phyloP scores from a whole-genome alignment of 2,113 vertebrate genomes.

The Lophotis ruficrista region DNA sequence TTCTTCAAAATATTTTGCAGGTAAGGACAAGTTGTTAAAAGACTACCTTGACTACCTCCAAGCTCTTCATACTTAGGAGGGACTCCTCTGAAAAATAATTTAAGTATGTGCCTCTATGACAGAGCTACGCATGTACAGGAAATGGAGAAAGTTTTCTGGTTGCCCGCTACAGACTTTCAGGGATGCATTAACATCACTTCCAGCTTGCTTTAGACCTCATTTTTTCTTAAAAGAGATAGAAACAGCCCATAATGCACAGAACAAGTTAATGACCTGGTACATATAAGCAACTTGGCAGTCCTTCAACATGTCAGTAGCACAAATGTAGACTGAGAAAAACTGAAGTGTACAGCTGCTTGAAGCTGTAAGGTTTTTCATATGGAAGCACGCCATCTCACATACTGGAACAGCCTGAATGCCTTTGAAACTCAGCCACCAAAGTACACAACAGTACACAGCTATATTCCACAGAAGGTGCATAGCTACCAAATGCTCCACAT shows the following conservation, averaged over 20 bases:
- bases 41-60: background rate
- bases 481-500: background rate
- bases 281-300: background rate
- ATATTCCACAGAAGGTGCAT: background rate
- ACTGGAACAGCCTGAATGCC: background rate
- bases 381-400: background rate
- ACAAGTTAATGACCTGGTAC: background rate
- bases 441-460: background rate
- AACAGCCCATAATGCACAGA: background rate
- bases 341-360: background rate
- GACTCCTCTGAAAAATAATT: background rate
- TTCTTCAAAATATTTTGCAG: background rate
- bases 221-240: background rate
- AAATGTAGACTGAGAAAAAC: background rate
- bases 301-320: background rate
- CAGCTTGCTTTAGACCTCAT: background rate
- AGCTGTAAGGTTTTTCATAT: background rate
- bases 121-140: background rate
- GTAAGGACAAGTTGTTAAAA: background rate
- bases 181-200: background rate
- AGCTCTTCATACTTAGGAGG: background rate
- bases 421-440: background rate
- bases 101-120: background rate
- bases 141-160: background rate
- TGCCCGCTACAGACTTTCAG: background rate